These are phyloP conservation scores for Myopa testacea DNA, from an alignment of 2,888 invertebrate species.

Conservation along the genomic window DNA sequence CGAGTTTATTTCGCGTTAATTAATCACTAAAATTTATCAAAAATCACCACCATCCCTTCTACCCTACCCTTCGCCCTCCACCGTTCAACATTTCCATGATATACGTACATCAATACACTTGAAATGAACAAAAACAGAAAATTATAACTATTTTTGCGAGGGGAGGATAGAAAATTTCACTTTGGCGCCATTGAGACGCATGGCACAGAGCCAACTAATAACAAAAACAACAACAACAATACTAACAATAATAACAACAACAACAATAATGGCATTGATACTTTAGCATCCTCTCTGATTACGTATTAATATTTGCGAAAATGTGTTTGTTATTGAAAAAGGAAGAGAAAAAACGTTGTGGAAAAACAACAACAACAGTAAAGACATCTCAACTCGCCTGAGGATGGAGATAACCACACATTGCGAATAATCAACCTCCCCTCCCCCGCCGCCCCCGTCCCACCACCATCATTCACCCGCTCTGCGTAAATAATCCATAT, in stretches of 20 bases:
- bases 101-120: too few relatives aligned
- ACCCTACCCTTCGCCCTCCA: too few relatives aligned
- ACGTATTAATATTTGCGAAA: constrained; percentile 14
- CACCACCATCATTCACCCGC: too few relatives aligned
- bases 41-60: too few relatives aligned
- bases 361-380: background rate
- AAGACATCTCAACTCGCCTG: background rate
- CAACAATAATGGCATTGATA: background rate
- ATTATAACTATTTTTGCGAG: background rate
- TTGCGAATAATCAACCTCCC: too few relatives aligned
- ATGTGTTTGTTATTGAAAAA: background rate
- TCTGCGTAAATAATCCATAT: too few relatives aligned
- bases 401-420: background rate
- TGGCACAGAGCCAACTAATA: constrained; percentile 1
- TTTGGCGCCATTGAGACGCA: constrained; percentile 11
- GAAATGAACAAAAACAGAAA: background rate
- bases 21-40: too few relatives aligned
- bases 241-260: background rate
- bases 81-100: too few relatives aligned
- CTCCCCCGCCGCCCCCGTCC: too few relatives aligned
- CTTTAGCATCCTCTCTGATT: too few relatives aligned
- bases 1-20: too few relatives aligned
- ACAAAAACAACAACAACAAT: background rate
- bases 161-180: background rate
- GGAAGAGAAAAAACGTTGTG: background rate